A percentile compares a stretch with the other conserved stretches of the same genome.
Evolutionary conservation across 2,113 vertebrate genomes (phyloP).

Genomic region (Columba janthina): DNA sequence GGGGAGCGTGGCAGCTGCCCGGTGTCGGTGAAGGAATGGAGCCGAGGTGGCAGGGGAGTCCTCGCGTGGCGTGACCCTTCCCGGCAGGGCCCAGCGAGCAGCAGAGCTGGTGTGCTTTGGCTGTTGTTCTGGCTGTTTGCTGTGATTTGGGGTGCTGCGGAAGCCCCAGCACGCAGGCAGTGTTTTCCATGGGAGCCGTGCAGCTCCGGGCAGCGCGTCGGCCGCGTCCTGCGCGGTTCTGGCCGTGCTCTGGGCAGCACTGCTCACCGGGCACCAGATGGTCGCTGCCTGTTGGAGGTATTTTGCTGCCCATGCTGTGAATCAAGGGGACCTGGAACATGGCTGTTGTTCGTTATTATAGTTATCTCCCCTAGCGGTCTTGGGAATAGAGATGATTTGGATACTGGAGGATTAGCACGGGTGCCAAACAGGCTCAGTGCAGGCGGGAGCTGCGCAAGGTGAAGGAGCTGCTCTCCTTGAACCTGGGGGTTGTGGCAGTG

Average conservation of each 20-base stretch:
- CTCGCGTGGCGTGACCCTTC: too few relatives aligned
- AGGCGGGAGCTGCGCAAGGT: neutral
- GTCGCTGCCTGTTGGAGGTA: neutral
- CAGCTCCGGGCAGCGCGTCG: neutral
- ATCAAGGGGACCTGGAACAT: neutral
- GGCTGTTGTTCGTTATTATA: neutral
- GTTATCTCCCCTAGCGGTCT: neutral
- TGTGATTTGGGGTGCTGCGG: neutral
- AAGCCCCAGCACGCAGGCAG: neutral
- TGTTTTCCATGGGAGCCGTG: neutral
- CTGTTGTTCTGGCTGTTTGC: too few relatives aligned
- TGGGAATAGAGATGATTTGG: neutral
- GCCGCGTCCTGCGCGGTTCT: fast-evolving
- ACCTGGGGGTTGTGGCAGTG: neutral
- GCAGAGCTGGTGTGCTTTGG: neutral
- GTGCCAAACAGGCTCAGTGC: neutral
- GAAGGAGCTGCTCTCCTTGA: neutral
- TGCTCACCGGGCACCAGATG: neutral
- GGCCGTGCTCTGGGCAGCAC: neutral
- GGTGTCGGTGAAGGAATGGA: neutral
- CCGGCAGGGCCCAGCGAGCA: neutral
- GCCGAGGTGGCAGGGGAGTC: neutral
- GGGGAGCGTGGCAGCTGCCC: neutral
- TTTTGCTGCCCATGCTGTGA: neutral
- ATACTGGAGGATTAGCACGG: neutral